phyloP scores from a whole-genome alignment of 2,113 vertebrate species.

The Eudyptes chrysolophus region DNA sequence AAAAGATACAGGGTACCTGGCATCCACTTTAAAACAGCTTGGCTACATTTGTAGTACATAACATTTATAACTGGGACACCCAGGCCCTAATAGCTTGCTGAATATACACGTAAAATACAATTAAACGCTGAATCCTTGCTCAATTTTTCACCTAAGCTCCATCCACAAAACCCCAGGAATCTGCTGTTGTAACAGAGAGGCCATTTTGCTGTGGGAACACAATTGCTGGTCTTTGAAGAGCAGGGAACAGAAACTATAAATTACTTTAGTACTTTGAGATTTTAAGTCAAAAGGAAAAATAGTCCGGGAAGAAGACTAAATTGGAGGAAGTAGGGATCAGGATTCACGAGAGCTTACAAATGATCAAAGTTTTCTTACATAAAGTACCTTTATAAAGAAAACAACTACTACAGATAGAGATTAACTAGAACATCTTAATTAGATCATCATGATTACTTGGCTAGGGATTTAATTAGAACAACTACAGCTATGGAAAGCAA shows the following conservation, averaged over 20 bases:
- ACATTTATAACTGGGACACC: background rate
- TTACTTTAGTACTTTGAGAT: background rate
- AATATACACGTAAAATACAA: background rate
- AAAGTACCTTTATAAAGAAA: background rate
- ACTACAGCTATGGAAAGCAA: background rate
- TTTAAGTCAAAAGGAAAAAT: background rate
- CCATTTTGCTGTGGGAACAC: background rate
- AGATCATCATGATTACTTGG: constrained; percentile 15
- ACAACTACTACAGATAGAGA: background rate
- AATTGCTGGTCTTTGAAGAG: background rate
- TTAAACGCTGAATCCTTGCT: background rate
- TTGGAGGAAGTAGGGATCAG: background rate
- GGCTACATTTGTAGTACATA: background rate
- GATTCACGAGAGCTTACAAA: background rate
- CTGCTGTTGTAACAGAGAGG: background rate
- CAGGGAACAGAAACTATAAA: background rate
- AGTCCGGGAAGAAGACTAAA: background rate
- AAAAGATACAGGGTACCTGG: background rate
- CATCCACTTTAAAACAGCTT: background rate
- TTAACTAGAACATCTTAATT: constrained; percentile 9
- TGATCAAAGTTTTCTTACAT: background rate
- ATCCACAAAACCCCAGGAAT: background rate
- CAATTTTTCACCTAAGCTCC: background rate
- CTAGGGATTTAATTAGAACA: constrained; percentile 35
- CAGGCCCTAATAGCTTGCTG: background rate